Evolutionary conservation across 2,888 invertebrate species (phyloP), one percentile per base, ranked within the genome.

Genomic region (Pterobdella sp.): DNA sequence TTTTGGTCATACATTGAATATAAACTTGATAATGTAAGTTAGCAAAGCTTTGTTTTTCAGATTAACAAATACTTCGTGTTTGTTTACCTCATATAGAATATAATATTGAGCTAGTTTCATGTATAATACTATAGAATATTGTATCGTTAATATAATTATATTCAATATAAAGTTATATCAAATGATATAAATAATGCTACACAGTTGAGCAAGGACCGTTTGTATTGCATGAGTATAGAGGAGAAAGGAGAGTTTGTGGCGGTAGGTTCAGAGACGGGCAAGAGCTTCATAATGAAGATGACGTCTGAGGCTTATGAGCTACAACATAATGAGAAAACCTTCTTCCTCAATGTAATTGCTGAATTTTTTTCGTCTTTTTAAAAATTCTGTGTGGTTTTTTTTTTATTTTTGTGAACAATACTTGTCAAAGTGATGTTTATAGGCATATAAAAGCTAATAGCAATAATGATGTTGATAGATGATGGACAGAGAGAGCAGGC

Each of bases 181-280:
- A 32, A 0, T 2, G 22, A 32, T 1, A 18, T 35, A 26, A 0
- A 10, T 67, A 37, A n/a, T n/a, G n/a, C n/a, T n/a, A 10, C 10
- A 1, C 35, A 73, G 73, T 32, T 73, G 73, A 36, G 35, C 18
- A 68, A 73, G 49, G 56, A 68, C 31, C 56, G 69, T 1, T 32
- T 73, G 10, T 32, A 42, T 63, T 73, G 64, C 64, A 42, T 68
- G 63, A 36, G 66, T 37, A 68, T 69, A n/a, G 60, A 73, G 37
- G 73, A 73, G 36, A 68, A 63, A 29, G 73, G 73, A 0, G 69
- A 73, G 56, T 64, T 73, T 26, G 64, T 73, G 35, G 68, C 69
- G 60, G 73, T 73, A 22, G 73, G 73, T 10, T 69, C 73, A 7
- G 63, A 73, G 32, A 32, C 63, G 3, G 73, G 73, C 26, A 26